Percentiles rank a stretch among this genome's conserved stretches.
Conservation (phyloP, 35 echinoderm and acorn worm genomes). For the Ptychodera flava region DNA sequence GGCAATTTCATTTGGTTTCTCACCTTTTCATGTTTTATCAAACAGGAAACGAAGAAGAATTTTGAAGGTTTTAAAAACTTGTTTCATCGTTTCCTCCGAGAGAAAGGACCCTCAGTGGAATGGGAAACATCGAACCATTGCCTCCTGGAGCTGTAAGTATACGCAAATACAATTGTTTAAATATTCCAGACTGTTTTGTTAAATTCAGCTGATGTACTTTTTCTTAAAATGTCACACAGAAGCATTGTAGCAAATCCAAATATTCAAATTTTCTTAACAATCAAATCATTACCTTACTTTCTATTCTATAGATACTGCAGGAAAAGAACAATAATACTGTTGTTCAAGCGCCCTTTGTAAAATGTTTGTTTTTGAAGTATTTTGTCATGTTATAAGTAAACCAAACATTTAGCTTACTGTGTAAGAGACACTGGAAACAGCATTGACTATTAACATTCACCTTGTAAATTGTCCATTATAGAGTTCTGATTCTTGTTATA, state of each 20-base stretch:
- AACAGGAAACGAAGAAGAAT: slow-evolving; percentile 57
- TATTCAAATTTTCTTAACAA: not conserved
- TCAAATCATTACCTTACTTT: not conserved
- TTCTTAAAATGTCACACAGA: not conserved
- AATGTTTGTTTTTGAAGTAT: too few relatives aligned
- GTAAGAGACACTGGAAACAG: too few relatives aligned
- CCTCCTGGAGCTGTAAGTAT: slow-evolving; percentile 66
- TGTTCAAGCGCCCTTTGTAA: too few relatives aligned
- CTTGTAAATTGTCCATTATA: too few relatives aligned
- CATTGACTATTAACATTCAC: too few relatives aligned
- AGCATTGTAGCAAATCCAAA: not conserved
- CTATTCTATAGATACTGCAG: not conserved
- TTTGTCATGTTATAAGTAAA: too few relatives aligned
- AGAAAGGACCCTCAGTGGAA: slow-evolving; percentile 66
- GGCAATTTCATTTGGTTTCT: slow-evolving; percentile 6
- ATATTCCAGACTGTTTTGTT: not conserved
- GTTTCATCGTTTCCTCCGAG: slow-evolving; percentile 80
- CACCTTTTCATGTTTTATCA: too few relatives aligned
- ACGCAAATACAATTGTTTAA: too few relatives aligned
- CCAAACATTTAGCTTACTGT: too few relatives aligned
- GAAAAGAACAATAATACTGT: not conserved
- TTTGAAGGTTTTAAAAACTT: slow-evolving; percentile 83
- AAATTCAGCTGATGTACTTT: not conserved
- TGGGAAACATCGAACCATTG: slow-evolving; percentile 85
- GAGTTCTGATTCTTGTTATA: too few relatives aligned